Percentiles rank a stretch among this genome's conserved stretches.
Conservation (phyloP, 2,888 invertebrate species). For the Lasioglossum malachurum region DNA sequence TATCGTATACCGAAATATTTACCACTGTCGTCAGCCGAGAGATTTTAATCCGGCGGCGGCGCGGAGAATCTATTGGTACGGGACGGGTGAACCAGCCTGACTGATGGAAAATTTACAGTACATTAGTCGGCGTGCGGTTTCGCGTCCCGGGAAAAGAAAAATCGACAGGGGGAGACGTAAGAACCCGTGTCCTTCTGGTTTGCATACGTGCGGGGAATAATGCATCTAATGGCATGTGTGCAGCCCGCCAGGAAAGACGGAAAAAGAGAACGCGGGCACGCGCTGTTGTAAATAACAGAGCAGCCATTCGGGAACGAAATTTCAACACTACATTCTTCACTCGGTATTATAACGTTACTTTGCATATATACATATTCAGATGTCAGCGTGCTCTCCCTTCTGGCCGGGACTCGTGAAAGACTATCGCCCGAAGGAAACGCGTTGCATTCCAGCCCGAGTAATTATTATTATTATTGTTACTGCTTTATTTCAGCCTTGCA, state of each 20-base stretch:
- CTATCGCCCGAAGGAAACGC: neutral
- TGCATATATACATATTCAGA: constrained; percentile 67
- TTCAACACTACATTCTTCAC: constrained; percentile 55
- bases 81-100: neutral
- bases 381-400: neutral
- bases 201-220: constrained; percentile 19
- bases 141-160: constrained; percentile 8
- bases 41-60: constrained; percentile 14
- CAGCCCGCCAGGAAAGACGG: constrained; percentile 5
- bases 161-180: neutral
- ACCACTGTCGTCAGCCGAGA: neutral
- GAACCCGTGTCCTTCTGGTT: constrained; percentile 28
- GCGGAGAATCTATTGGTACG: neutral
- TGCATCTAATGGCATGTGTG: constrained; percentile 9
- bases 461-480: neutral
- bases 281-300: constrained; percentile 20
- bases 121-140: constrained; percentile 21
- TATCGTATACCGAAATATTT: constrained; percentile 12
- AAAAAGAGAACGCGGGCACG: neutral
- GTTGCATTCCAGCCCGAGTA: constrained; percentile 17
- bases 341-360: constrained; percentile 60
- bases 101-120: constrained; percentile 31
- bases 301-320: constrained; percentile 52
- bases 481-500: too few species aligned
- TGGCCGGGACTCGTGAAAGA: neutral